Evolutionary conservation across 2,797 vertebrate species (phyloP), one percentile per base, ranked within the genome.

Genomic region (Peromyscus attwateri): DNA sequence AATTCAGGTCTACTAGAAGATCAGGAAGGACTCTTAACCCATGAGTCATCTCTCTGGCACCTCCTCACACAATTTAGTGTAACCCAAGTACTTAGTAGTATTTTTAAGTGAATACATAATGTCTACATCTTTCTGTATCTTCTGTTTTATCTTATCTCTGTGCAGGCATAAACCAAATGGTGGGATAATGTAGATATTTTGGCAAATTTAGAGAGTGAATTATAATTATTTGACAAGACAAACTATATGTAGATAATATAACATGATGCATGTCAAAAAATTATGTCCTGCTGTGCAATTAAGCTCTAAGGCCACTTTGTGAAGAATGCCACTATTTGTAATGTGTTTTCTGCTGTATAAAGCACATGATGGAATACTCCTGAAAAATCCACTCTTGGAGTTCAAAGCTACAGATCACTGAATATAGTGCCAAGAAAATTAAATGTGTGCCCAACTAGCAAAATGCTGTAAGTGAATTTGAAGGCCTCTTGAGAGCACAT

Each of bases 391-490:
- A 84, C 83, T 76, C 92, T 29, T 93, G 73, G 97, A 97, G 81
- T 97, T 98, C 91, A 98, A 3, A 93, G 93, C 29, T 96, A 91
- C 80, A 97, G 79, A 97, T 95, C 88, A 97, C 10, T 92, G 91
- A 80, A 97, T 90, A 55, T 3, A 92, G 82, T 85, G 82, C 81
- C 87, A 97, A 98, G 95, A 92, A 98, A 97, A 98, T 97, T 95
- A 98, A 98, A 97, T 92, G 16, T 96, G 80, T 97, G 64, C 14
- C 95, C 95, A 98, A 92, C 64, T 93, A 96, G 49, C 70, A 97
- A 95, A 96, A 92, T 96, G 70, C 70, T 97, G 2, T 94, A 90
- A 96, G 49, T 88, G 71, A 97, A 70, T 97, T 94, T 96, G 94
- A 97, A 98, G 46, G 27, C 37, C 93, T 97, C 77, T 64, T 11